Conservation (phyloP, 2,113 vertebrate species). For the Dolichotis patagonum region DNA sequence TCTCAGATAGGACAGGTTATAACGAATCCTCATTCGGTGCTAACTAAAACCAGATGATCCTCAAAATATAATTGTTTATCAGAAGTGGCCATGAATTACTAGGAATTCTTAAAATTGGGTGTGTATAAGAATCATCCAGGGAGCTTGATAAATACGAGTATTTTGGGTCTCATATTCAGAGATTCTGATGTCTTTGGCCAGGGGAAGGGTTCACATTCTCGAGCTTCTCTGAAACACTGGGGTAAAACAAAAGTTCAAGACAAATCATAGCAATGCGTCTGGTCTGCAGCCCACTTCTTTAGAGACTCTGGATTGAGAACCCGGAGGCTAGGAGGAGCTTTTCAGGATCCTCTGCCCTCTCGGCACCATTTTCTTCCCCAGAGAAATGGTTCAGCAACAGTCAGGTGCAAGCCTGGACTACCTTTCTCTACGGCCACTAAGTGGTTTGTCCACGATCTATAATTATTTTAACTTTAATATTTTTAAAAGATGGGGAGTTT, state of each 20-base stretch:
- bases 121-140: neutral
- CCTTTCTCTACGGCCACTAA: neutral
- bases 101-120: slow-evolving; percentile 48
- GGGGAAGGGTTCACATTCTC: neutral
- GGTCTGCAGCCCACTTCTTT: neutral
- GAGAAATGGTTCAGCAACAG: neutral
- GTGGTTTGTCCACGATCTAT: neutral
- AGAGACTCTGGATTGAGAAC: neutral
- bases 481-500: neutral
- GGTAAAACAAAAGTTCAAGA: neutral
- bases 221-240: neutral
- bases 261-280: neutral
- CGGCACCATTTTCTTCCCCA: neutral
- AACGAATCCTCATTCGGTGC: neutral
- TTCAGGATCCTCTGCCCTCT: neutral
- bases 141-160: neutral
- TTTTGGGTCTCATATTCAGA: slow-evolving; percentile 12
- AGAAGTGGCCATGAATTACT: neutral
- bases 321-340: neutral
- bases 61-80: slow-evolving; percentile 48
- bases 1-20: slow-evolving; percentile 7
- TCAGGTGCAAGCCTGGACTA: neutral
- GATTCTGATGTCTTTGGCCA: neutral
- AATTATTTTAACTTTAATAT: neutral
- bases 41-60: slow-evolving; percentile 35